Base-by-base conservation (phyloP, 30 jellyfish, hydroid and myxozoan genomes). In the Hydractinia echinata region DNA sequence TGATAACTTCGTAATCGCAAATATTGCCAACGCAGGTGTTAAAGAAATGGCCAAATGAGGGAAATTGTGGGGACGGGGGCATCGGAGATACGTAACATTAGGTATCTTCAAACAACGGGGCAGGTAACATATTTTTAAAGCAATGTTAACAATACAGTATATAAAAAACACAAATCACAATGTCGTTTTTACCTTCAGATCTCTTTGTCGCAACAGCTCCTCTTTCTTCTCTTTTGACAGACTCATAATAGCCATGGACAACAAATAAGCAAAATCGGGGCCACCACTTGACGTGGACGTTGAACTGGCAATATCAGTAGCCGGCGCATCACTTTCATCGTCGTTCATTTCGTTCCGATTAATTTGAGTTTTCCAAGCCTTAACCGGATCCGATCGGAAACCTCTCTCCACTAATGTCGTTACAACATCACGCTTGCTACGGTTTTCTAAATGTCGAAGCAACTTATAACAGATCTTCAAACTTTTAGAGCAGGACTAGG, bases 301-400 rank as follows among this genome's bases (percentile, higher is more conserved):
- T 11, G 86, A 54, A 56, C 87, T 80, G 18, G 83, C 84, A 58
- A 10, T 67, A 55, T 80, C 87, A 10, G 87, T 80, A 9, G 30
- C 82, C 10, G 86, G 91, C 5, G 86, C 92, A 62, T 83, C 95
- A 81, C 96, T 89, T 13, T 76, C 96, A 83, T 83, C 88, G 54
- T 86, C 86, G 56, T 68, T 81, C 5, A 16, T 52, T 13, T 11
- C 67, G 14, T 77, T 91, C 67, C 69, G 68, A 10, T 55, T 73
- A 4, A 72, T 16, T 20, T 83, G 39, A 55, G 73, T 74, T 66
- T 86, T 92, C 98, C 98, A 92, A 39, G 95, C 81, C 77, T 94
- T 94, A 62, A 94, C 99, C 16, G 99, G 99, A 74, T 94, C 99
- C 4, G 99, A 84, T 9, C 67, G 61, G 81, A 52, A 94, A 5